Evolutionary conservation across 2,888 invertebrate genomes (phyloP).

Genomic region (Acronicta leporina): DNA sequence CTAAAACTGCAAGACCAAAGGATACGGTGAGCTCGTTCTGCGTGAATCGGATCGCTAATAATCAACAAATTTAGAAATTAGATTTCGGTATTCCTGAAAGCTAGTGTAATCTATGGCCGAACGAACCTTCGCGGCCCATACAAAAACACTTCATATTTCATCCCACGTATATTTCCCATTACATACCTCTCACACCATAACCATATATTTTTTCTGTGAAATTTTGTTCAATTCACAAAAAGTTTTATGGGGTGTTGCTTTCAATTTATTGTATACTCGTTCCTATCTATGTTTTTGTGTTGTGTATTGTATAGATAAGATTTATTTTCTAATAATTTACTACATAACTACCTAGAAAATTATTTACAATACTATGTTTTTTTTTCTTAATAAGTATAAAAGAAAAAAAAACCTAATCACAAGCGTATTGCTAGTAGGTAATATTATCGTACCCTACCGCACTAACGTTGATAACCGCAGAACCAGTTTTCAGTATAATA

Average conservation of each 20-base stretch:
- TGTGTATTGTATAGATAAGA: slow-evolving; percentile 9
- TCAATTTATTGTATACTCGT: slow-evolving; percentile 42
- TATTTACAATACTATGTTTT: no score
- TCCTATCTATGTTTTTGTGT: no score
- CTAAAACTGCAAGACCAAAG: no score
- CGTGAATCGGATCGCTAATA: no score
- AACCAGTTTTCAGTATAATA: no score
- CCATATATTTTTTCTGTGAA: slow-evolving; percentile 54
- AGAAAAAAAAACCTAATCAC: no score
- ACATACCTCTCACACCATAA: slow-evolving; percentile 46
- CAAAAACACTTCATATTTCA: slow-evolving; percentile 54
- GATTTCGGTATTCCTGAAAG: slow-evolving; percentile 14
- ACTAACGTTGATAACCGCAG: no score
- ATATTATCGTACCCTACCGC: no score
- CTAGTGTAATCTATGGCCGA: slow-evolving; percentile 34
- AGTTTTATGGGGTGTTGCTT: slow-evolving; percentile 50
- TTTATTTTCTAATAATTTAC: slow-evolving; percentile 16
- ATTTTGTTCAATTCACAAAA: slow-evolving; percentile 52
- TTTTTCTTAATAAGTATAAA: no score
- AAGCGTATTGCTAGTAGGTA: no score
- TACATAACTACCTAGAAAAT: no score
- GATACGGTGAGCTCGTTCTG: no score
- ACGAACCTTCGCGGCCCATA: slow-evolving; percentile 35
- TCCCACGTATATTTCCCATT: slow-evolving; percentile 52
- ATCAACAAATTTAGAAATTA: slow-evolving; percentile 3